Evolutionary conservation across 2,113 vertebrate species (phyloP).

Genomic region (Paraplagusia blochii): DNA sequence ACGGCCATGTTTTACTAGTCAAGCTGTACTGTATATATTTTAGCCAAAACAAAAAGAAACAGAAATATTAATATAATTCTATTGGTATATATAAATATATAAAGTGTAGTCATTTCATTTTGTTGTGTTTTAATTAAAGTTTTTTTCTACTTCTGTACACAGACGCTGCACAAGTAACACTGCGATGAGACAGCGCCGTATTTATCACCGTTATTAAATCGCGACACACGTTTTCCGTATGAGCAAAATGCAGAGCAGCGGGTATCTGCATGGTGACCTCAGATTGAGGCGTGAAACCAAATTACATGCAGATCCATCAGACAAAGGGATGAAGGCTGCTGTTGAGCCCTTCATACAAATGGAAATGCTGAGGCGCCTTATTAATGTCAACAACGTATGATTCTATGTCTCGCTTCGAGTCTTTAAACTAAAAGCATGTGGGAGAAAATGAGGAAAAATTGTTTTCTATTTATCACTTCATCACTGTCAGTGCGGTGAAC

Average conservation of each 20-base stretch:
- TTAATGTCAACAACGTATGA: constrained; percentile 34
- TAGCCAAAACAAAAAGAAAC: not conserved
- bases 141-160: not conserved
- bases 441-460: no score
- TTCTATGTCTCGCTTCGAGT: constrained; percentile 8
- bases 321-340: constrained; percentile 22
- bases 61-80: no score
- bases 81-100: not conserved
- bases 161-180: not conserved
- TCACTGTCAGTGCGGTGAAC: constrained; percentile 1
- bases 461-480: no score
- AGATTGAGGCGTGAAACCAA: constrained; percentile 47
- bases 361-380: constrained; percentile 49
- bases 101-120: not conserved
- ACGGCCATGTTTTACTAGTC: not conserved
- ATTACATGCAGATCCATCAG: constrained; percentile 67
- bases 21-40: not conserved
- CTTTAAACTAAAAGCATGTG: no score
- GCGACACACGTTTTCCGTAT: not conserved
- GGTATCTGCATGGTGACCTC: constrained; percentile 27
- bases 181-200: not conserved
- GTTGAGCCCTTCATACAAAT: constrained; percentile 46
- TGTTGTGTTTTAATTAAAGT: no score
- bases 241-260: not conserved
- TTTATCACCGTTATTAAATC: not conserved